Base-by-base conservation (phyloP, 2,797 vertebrate species). In the Leptoclinus maculatus region DNA sequence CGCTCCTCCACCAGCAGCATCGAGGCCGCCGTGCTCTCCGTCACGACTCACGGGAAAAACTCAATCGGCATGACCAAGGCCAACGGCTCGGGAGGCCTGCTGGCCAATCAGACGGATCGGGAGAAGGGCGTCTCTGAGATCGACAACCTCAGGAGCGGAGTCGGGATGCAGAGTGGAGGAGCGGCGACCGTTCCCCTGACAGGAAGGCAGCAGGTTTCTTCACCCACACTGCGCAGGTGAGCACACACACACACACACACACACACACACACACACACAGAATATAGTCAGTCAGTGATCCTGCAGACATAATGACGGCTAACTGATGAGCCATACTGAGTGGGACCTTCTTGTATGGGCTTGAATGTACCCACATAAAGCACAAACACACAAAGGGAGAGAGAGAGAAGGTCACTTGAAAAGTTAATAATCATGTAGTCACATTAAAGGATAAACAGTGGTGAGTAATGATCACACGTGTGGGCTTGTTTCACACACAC, bases 1-100 rank as follows among this genome's bases (percentile, higher is more conserved):
- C 96, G 98, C 70, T 98, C 97, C 0, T 99, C 98, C 62, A 99
- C 97, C 8, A 99, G 98, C 95, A 99, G 98, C 95, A 99, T 99
- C 57, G 98, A 99, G 89, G 97, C 97, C 57, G 97, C 97, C 76
- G 96, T 97, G 86, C 93, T 94, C 14, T 91, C 92, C 0, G 87
- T 93, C 71, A 94, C 93, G 0, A 83, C 92, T 0, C 91, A 94
- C 10, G 83, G 83, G 2, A 91, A 93, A 19, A 90, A 77, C 84
- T 53, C 88, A 0, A 51, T 83, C 7, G 11, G 76, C 38, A 1
- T 89, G 1, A 12, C 74, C 83, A 98, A 96, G 93, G 91, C 95
- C 73, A 95, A 96, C 82, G 96, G 97, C 76, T 75, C 95, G 10
- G 95, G 92, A 45, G 92, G 93, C 21, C 87, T 95, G 56, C 90